Evolutionary conservation across 2,888 invertebrate genomes (phyloP).

Genomic region (Dicyrtomina minuta): DNA sequence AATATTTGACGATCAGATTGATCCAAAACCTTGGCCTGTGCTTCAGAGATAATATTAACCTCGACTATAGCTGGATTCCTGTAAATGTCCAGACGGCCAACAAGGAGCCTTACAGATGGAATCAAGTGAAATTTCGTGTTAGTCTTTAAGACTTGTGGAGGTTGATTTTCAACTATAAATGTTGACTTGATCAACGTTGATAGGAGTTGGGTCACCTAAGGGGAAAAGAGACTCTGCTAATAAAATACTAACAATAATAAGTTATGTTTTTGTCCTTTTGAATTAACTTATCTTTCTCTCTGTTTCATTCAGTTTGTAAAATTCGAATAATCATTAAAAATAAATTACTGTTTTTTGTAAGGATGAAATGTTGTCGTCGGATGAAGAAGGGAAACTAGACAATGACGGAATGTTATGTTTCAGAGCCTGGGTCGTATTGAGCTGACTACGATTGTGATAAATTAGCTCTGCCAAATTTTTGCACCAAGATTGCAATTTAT

Average conservation of each 20-base stretch:
- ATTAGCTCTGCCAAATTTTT: constrained; percentile 81
- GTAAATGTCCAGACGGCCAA: constrained; percentile 93
- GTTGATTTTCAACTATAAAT: constrained; percentile 95
- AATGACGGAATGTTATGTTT: too few species aligned
- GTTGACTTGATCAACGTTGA: constrained; percentile 78
- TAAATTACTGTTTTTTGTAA: too few species aligned
- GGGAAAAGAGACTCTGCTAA: too few species aligned
- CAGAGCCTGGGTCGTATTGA: constrained; percentile 68
- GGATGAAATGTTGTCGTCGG: too few species aligned
- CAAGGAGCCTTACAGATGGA: constrained; percentile 86
- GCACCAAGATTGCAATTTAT: constrained; percentile 90
- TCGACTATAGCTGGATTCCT: constrained; percentile 85
- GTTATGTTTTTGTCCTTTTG: too few species aligned
- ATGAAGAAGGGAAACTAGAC: too few species aligned
- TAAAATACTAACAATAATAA: too few species aligned
- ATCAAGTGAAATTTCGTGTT: constrained; percentile 92
- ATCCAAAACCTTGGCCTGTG: constrained; percentile 71
- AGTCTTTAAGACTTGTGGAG: constrained; percentile 97
- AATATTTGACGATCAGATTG: too few species aligned
- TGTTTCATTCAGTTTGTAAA: too few species aligned
- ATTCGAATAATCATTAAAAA: too few species aligned
- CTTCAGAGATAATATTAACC: constrained; percentile 73
- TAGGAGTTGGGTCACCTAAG: constrained; percentile 65
- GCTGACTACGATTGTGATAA: constrained; percentile 81
- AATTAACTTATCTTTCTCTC: constrained; percentile 6